phyloP scores from a whole-genome alignment of 2,888 invertebrate genomes.

The Leptopilina syphax region DNA sequence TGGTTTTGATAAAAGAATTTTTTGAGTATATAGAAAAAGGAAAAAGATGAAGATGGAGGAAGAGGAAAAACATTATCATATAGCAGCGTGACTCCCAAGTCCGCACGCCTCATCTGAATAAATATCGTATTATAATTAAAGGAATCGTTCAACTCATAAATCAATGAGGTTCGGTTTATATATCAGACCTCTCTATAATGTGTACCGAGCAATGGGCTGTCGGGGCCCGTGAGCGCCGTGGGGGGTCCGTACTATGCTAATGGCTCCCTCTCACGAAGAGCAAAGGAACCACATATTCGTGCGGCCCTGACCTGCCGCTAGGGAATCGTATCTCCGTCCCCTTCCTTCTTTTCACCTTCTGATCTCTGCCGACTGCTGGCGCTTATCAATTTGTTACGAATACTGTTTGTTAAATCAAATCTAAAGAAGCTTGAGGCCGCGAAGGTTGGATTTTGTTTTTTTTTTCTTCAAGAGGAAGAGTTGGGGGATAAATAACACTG shows the following conservation, averaged over 20 bases:
- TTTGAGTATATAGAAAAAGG: slow-evolving; percentile 31
- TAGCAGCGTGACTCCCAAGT: slow-evolving; percentile 74
- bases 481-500: slow-evolving; percentile 72
- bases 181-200: slow-evolving; percentile 74
- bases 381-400: slow-evolving; percentile 77
- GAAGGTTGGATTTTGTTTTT: background rate
- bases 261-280: slow-evolving; percentile 73
- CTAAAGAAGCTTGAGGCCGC: slow-evolving; percentile 61
- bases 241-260: slow-evolving; percentile 76
- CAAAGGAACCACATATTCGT: slow-evolving; percentile 55
- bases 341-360: slow-evolving; percentile 55
- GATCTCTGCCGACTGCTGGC: slow-evolving; percentile 73
- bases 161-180: slow-evolving; percentile 75
- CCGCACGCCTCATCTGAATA: slow-evolving; percentile 74
- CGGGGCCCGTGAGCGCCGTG: slow-evolving; percentile 69
- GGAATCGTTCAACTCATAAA: slow-evolving; percentile 75
- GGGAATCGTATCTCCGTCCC: slow-evolving; percentile 51
- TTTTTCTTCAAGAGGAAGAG: slow-evolving; percentile 21
- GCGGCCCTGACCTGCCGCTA: slow-evolving; percentile 71
- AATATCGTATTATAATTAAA: slow-evolving; percentile 77
- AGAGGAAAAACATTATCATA: slow-evolving; percentile 69
- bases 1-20: no score
- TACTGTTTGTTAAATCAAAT: slow-evolving; percentile 74
- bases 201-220: slow-evolving; percentile 66
- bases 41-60: slow-evolving; percentile 53